Conservation (phyloP, 2,797 vertebrate species). For the Argentina silus region DNA sequence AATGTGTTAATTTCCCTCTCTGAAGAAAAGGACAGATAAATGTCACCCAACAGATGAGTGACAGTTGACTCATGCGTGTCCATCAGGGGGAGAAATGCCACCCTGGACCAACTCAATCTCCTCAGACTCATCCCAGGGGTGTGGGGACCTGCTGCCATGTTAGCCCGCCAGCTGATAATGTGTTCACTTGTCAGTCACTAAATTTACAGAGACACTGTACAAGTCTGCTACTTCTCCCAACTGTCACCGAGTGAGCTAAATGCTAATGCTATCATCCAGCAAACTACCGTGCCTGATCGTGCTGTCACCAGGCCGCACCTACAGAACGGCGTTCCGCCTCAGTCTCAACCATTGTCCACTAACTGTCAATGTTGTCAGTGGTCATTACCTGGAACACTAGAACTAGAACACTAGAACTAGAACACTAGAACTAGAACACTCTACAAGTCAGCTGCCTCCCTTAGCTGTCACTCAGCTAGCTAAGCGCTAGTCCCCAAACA, state of each 20-base stretch:
- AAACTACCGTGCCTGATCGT: too few species aligned
- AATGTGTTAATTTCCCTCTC: slow-evolving; percentile 52
- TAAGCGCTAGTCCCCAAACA: not conserved
- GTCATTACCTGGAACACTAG: too few species aligned
- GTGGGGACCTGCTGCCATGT: not conserved
- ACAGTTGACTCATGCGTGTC: slow-evolving; percentile 71
- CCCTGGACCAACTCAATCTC: not conserved
- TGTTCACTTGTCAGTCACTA: not conserved
- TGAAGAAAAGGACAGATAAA: slow-evolving; percentile 60
- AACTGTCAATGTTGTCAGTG: not conserved
- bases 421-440: too few species aligned
- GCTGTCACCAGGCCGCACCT: too few species aligned
- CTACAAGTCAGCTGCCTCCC: too few species aligned
- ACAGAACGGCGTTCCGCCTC: too few species aligned
- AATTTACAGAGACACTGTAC: not conserved
- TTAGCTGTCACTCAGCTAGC: not conserved
- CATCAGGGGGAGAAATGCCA: slow-evolving; percentile 57
- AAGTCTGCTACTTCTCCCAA: not conserved
- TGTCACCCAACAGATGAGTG: slow-evolving; percentile 66
- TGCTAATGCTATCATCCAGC: too few species aligned
- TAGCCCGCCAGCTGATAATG: not conserved
- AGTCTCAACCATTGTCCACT: not conserved
- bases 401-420: too few species aligned
- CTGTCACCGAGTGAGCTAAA: too few species aligned
- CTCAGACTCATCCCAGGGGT: not conserved